Evolutionary conservation across 2,888 invertebrate species (phyloP).

Genomic region (Eutolmus rufibarbis): DNA sequence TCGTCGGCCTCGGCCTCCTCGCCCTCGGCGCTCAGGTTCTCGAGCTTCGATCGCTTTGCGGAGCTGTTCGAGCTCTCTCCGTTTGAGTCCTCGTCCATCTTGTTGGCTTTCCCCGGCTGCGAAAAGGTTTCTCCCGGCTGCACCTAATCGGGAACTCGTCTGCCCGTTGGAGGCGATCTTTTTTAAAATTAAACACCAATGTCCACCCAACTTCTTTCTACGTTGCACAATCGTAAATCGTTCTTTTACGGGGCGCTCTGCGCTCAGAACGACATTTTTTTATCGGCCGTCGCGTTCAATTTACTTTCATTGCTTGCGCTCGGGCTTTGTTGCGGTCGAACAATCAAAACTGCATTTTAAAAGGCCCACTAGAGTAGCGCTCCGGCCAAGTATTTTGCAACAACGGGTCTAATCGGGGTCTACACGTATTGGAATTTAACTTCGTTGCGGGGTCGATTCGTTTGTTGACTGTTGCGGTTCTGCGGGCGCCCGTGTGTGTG

Average conservation of each 20-base stretch:
- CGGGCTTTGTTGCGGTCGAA: neutral
- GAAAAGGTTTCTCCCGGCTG: neutral
- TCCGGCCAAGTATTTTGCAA: neutral
- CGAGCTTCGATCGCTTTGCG: constrained; percentile 41
- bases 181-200: neutral
- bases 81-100: constrained; percentile 44
- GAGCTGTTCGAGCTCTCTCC: constrained; percentile 25
- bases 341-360: neutral
- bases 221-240: neutral
- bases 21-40: neutral
- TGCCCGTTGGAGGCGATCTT: neutral
- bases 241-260: neutral
- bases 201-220: neutral
- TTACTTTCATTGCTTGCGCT: neutral
- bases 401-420: neutral
- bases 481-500: neutral
- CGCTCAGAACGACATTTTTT: neutral
- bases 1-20: neutral
- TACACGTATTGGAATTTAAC: neutral
- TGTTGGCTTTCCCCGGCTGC: neutral
- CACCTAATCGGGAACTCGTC: neutral
- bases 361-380: neutral
- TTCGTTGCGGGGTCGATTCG: neutral
- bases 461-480: constrained; percentile 21
- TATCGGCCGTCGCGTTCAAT: constrained; percentile 50